Base-by-base conservation (phyloP, 2,888 invertebrate species). In the Gisinianus flammeolus region DNA sequence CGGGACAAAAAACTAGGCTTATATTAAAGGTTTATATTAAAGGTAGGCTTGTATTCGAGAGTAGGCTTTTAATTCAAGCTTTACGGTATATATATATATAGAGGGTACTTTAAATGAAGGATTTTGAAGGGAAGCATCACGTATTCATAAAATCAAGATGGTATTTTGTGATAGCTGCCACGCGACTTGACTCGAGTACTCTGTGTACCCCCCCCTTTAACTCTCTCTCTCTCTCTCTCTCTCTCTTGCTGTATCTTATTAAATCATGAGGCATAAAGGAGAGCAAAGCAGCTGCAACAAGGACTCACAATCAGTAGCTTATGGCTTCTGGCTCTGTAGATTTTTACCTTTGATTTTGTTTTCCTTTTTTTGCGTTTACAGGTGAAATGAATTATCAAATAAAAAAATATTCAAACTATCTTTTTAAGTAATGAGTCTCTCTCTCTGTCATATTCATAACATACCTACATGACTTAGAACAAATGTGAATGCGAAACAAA, bases 101-200 rank as follows among this genome's bases (percentile, higher is more conserved):
- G 12, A n/a, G 44, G 12, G 31, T 33, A 68, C 31, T 26, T 33
- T 44, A 62, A 26, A 24, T 12, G 33, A 68, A n/a, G 35, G 68
- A 68, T 26, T 35, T 44, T 12, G n/a, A 24, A 35, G 44, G 68
- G 44, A 35, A 68, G 35, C 68, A 35, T 22, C 64, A 26, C 26
- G 68, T 24, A 68, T 35, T 68, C 68, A 68, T 68, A 35, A 68
- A 68, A 68, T 68, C 68, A 68, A 68, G 68, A 68, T 68, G n/a
- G 62, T 62, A 62, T 62, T 44, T 44, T 62, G 44, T 68, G 68
- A 68, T 68, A 58, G 58, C 16, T 6, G 35, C 35, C 62, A 73
- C 73, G 62, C 62, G 73, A 73, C 73, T 73, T 73, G 58, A 58
- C 72, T 58, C 16, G 33, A 73, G 73, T 71, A 24, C 19, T 44